phyloP scores from a whole-genome alignment of 2,888 invertebrate genomes.

The Baronia brevicornis region DNA sequence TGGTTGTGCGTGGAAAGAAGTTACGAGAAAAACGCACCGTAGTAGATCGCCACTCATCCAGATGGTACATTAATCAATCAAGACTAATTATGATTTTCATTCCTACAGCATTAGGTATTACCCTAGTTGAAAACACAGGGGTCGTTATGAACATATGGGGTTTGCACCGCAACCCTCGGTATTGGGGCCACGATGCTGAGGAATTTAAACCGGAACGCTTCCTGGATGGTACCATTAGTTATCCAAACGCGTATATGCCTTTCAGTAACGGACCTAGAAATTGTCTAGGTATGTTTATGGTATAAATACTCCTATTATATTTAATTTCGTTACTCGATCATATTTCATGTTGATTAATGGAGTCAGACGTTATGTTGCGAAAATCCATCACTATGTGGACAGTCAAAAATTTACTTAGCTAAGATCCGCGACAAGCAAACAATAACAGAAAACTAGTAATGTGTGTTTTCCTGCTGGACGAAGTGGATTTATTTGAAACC shows the following conservation, averaged over 20 bases:
- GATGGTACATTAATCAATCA: too few relatives aligned
- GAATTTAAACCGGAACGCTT: slow-evolving; percentile 45
- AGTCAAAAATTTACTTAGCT: too few relatives aligned
- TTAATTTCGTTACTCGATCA: background rate
- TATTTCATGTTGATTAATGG: too few relatives aligned
- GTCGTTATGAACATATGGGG: slow-evolving; percentile 34
- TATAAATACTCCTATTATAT: background rate
- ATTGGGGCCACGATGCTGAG: slow-evolving; percentile 44
- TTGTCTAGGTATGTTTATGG: slow-evolving; percentile 33
- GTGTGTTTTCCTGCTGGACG: too few relatives aligned
- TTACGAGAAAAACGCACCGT: too few relatives aligned
- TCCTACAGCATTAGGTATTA: slow-evolving; percentile 30
- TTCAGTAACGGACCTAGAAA: slow-evolving; percentile 38
- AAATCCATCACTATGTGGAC: too few relatives aligned
- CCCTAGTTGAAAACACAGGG: slow-evolving; percentile 25
- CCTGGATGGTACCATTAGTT: slow-evolving; percentile 24
- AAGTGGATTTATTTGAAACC: too few relatives aligned
- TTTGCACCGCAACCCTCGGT: slow-evolving; percentile 36
- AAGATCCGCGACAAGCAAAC: too few relatives aligned
- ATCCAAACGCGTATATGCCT: slow-evolving; percentile 32
- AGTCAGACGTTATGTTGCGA: too few relatives aligned
- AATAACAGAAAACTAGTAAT: too few relatives aligned
- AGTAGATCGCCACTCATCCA: too few relatives aligned
- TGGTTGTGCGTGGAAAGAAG: too few relatives aligned
- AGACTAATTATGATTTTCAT: background rate